These are phyloP conservation scores for Argynnis bischoffii DNA, from an alignment of 2,888 invertebrate species.

Conservation along the genomic window DNA sequence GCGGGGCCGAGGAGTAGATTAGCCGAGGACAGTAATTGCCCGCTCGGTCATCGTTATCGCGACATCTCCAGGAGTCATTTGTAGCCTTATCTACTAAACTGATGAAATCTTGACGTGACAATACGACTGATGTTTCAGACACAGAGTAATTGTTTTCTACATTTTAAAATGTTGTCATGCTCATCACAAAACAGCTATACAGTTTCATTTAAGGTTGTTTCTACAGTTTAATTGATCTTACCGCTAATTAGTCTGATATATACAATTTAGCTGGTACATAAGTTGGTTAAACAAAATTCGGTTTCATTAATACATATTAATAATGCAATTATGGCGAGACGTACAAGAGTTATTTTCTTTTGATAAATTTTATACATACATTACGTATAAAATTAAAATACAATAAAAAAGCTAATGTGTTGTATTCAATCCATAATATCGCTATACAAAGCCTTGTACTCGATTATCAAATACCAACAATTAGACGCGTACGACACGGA, in stretches of 20 bases:
- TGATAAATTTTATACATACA: too few relatives aligned
- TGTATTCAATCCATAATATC: neutral
- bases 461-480: neutral
- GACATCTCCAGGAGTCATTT: slow-evolving; percentile 27
- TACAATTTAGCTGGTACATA: too few relatives aligned
- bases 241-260: too few relatives aligned
- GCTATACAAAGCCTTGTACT: neutral
- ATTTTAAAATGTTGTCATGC: slow-evolving; percentile 1
- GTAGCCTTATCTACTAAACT: slow-evolving; percentile 20
- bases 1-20: slow-evolving; percentile 28
- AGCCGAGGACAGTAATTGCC: slow-evolving; percentile 28
- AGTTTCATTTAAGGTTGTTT: neutral
- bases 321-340: too few relatives aligned
- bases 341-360: too few relatives aligned
- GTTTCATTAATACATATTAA: too few relatives aligned
- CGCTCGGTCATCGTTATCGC: slow-evolving; percentile 27
- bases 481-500: slow-evolving; percentile 1
- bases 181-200: neutral
- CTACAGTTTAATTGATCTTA: neutral
- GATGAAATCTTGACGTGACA: slow-evolving; percentile 21
- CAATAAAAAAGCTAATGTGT: neutral
- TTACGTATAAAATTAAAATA: neutral
- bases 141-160: slow-evolving; percentile 9
- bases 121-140: slow-evolving; percentile 1
- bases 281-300: too few relatives aligned